These are phyloP conservation scores for Spea bombifrons DNA, from an alignment of 2,113 vertebrate genomes.

Conservation along the genomic window DNA sequence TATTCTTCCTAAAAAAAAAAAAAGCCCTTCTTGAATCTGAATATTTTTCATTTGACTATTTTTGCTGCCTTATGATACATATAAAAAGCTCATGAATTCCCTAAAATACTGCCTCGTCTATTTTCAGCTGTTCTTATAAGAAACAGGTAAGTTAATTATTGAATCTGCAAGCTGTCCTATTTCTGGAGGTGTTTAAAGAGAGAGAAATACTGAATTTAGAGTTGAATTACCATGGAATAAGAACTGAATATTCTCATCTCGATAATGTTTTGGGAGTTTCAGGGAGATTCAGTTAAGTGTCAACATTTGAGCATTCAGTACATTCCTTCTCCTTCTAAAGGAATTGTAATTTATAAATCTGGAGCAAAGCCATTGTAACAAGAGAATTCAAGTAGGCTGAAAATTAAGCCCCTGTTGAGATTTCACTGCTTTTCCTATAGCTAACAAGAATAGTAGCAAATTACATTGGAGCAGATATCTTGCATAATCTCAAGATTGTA, in stretches of 20 bases:
- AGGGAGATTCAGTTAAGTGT: background rate
- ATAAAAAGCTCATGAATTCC: background rate
- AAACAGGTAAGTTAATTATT: background rate
- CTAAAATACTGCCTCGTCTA: background rate
- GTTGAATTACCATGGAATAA: background rate
- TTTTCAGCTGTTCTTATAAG: background rate
- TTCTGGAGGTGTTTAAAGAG: background rate
- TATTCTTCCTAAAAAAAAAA: too few relatives aligned
- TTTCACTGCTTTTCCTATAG: conserved; percentile 33
- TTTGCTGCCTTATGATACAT: background rate
- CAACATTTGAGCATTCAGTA: conserved; percentile 2
- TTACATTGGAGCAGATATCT: conserved; percentile 28
- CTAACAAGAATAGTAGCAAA: conserved; percentile 34
- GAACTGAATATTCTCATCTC: conserved; percentile 11
- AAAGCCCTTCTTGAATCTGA: too few relatives aligned
- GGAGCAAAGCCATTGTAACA: conserved; percentile 11
- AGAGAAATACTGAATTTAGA: background rate
- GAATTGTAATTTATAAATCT: conserved; percentile 18
- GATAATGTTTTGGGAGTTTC: background rate
- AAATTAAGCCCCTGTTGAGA: conserved; percentile 30
- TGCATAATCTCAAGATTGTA: conserved; percentile 45
- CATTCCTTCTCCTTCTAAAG: conserved; percentile 6
- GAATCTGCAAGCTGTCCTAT: background rate
- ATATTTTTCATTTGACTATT: background rate
- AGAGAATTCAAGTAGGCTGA: conserved; percentile 36